phyloP scores from a whole-genome alignment of 2,113 vertebrate species.

The Bolborhynchus lineola region DNA sequence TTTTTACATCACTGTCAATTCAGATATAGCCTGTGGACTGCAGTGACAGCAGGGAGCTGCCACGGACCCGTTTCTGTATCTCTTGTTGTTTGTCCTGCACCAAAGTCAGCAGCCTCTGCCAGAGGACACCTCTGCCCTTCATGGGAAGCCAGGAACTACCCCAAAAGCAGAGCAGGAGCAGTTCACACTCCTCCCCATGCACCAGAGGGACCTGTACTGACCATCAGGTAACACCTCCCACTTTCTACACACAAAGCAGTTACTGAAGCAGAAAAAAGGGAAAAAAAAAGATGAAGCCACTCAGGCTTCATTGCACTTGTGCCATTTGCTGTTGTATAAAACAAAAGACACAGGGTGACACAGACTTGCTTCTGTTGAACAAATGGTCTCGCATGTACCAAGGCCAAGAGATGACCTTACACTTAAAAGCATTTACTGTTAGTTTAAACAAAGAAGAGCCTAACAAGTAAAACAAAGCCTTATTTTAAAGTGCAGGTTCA shows the following conservation, averaged over 20 bases:
- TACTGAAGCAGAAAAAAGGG: neutral
- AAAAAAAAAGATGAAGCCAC: neutral
- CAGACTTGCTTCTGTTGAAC: fast-evolving
- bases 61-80: fast-evolving
- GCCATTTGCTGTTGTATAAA: neutral
- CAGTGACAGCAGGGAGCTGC: fast-evolving
- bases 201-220: neutral
- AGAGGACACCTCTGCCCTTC: neutral
- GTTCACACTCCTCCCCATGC: fast-evolving
- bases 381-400: fast-evolving
- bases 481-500: neutral
- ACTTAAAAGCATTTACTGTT: neutral
- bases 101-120: no score
- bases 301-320: fast-evolving
- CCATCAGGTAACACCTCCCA: fast-evolving
- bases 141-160: fast-evolving
- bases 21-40: fast-evolving
- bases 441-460: neutral
- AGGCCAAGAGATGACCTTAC: neutral
- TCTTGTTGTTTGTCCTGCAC: neutral
- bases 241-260: no score
- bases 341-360: neutral
- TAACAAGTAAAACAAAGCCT: neutral
- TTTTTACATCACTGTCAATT: fast-evolving
- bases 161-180: neutral